Base-by-base conservation (phyloP, 2,113 vertebrate species). In the Salvelinus namaycush region DNA sequence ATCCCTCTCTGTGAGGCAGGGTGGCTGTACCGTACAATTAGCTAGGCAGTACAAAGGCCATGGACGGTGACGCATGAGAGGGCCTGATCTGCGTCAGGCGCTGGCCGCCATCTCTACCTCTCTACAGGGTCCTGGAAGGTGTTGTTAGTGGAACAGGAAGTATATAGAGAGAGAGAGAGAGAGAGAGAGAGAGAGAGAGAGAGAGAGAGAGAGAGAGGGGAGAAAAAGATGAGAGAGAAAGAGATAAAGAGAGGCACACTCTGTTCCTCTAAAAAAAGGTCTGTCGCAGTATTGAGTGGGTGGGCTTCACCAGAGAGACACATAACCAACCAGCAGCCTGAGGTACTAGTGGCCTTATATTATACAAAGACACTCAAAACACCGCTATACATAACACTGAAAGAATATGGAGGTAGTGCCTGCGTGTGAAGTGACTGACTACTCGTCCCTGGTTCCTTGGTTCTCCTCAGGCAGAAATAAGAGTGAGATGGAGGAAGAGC, bases 121-220 rank as follows among this genome's bases (percentile, higher is more conserved):
- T 85, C 91, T 89, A 88, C 86, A 86, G 90, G 86, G 87, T 89
- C 87, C 88, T 88, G 89, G 89, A 84, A 54, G 86, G 87, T 89
- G 90, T 86, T 90, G 91, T 87, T 74, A 80, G 80, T 51, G 60
- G 82, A 87, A 86, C 84, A 90, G 88, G 83, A 90, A 89, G 84
- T 26, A 71, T 27, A 67, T 27, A 80, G 26, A 60, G 73, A 31
- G 74, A 16, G 11, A 70, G 78, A 75, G 76, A 71, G 77, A 73
- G 75, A 0, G 13, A 59, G 82, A 57, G 65, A 66, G 57, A 68
- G 54, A 51, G 57, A 57, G 67, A 39, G 11, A 18, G 6, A 64
- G 11, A 24, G 8, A 64, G n/a, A 9, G 18, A 7, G 0, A 1
- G 24, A 22, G 3, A 29, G 0, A 29, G 29, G 3, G 1, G 26